Conservation (phyloP, 2,797 vertebrate genomes). For the Eulemur coronatus region DNA sequence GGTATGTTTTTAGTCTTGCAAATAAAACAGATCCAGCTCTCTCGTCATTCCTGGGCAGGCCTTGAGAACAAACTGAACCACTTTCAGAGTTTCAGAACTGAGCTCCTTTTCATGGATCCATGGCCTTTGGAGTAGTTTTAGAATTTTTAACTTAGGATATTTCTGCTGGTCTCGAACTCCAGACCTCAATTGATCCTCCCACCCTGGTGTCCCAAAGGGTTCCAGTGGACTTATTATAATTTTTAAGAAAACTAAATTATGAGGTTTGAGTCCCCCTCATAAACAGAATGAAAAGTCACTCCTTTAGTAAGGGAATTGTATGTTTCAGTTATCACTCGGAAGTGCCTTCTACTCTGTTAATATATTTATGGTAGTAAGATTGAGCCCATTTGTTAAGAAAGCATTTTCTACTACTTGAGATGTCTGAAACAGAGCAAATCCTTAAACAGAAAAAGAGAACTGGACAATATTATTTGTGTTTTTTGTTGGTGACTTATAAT, state of each 20-base stretch:
- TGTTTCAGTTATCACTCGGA: background rate
- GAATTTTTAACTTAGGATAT: background rate
- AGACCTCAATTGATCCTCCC: too few relatives aligned
- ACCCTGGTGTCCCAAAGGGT: background rate
- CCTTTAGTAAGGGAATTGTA: background rate
- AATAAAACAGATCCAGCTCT: background rate
- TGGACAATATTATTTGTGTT: background rate
- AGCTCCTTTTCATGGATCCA: background rate
- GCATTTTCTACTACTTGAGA: background rate
- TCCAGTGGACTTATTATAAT: background rate
- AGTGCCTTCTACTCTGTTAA: background rate
- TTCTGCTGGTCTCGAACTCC: background rate
- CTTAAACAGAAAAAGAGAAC: background rate
- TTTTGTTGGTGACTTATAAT: background rate
- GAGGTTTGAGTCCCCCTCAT: background rate
- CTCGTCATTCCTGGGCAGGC: background rate
- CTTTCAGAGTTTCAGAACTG: background rate
- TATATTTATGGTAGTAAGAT: background rate
- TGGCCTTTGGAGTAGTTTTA: background rate
- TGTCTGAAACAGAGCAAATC: background rate
- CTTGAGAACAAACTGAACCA: background rate
- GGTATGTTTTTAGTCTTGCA: background rate
- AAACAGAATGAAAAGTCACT: background rate
- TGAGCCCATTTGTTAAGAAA: background rate
- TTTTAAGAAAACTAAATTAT: slow-evolving; percentile 15